Base-by-base conservation (phyloP, 2,888 invertebrate species). In the Heliconius ethilla region DNA sequence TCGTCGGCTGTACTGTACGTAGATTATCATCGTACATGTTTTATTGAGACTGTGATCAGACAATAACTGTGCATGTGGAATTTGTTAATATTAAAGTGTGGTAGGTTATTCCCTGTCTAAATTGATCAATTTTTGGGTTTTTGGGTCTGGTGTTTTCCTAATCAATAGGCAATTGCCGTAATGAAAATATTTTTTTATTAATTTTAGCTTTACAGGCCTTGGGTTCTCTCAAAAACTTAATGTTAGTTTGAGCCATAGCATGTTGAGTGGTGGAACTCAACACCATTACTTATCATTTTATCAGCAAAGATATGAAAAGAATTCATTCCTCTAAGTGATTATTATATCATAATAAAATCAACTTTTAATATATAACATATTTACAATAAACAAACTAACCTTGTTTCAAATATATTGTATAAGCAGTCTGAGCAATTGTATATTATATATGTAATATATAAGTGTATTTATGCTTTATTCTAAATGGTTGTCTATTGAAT, bases 391-490 rank as follows among this genome's bases (percentile, higher is more conserved):
- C 25, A 6, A 27, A 63, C 27, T 27, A 69, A 69, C 25, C 69
- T 69, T 69, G 40, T 69, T 69, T 25, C 15, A 69, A 10, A 45
- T 25, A 25, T 69, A 25, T n/a, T 25, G 25, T 13, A 69, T 25
- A 69, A 40, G 25, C 25, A 69, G 69, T 40, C 69, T 40, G 40
- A 40, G 25, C 25, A 67, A 69, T 45, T 45, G n/a, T n/a, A 6
- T 67, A 40, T 65, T 65, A 29, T 66, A 66, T 66, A 66, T 22
- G 10, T 33, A 27, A 37, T 69, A 69, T 45, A 40, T 45, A 11
- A 67, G 15, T 69, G 6, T 69, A 67, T 69, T 33, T 33, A 40
- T 69, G 40, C 25, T 25, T 69, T 69, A 69, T 69, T 25, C 40
- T 25, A n/a, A 45, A 69, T 45, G 15, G n/a, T 25, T 15, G 15